Evolutionary conservation across 1,140 invertebrate genomes (phyloP), one percentile per base, ranked within the genome.

Genomic region (Papilio helenus): DNA sequence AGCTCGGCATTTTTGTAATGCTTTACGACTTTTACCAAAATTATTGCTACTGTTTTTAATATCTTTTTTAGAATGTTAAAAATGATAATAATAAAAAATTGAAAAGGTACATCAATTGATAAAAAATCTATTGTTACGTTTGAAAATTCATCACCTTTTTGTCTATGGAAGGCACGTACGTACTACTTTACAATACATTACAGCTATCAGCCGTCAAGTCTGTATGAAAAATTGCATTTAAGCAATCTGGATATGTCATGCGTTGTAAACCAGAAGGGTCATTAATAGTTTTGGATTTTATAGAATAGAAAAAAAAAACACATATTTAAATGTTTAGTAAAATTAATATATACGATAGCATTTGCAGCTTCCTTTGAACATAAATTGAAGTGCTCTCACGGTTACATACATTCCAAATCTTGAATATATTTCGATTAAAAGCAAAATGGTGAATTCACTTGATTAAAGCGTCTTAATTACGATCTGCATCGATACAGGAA

Each of bases 391-490:
- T 61, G 58, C 20, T 26, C 20, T 61, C 14, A 61, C 58, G 10
- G 12, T 12, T 61, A 12, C 58, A 20, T 26, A 9, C 3, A 58
- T 61, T 61, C 26, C 3, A 26, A 61, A 26, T 26, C 58, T 3
- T 10, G 58, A 61, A 61, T 61, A 61, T 61, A 26, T 61, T 61
- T 61, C 20, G 58, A 61, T 61, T 23, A 61, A 26, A 23, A 49
- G 72, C 39, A 46, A 46, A 73, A 73, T 73, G 20, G 3, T 42
- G 72, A 23, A 73, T 14, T 49, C 23, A 61, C 58, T 61, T 61
- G 58, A 61, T 73, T 46, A 73, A 46, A 72, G 16, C 71, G 72
- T 73, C 42, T 73, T 73, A 46, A 73, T 49, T 49, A 16, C 9
- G n/a, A 49, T 46, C 58, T 26, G 58, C 20, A 23, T 2, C 10